Evolutionary conservation across 2,113 vertebrate genomes (phyloP), one percentile per base, ranked within the genome.

Genomic region (Sinocyclocheilus grahami): DNA sequence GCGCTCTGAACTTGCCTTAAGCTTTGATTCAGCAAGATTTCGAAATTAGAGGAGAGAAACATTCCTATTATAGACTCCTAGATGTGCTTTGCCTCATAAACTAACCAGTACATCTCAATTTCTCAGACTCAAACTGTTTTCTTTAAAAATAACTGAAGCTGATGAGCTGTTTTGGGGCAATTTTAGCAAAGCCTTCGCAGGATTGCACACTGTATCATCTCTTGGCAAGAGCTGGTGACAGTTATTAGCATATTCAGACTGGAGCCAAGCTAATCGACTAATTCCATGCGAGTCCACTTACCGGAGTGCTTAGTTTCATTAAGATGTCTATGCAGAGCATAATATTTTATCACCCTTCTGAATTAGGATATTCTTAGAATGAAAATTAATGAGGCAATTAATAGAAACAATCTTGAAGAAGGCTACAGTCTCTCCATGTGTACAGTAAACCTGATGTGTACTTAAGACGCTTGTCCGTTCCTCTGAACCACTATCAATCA

Each of bases 311-410:
- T 79, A 42, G 51, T 60, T 89, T 53, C 9, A 89, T 87, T 90
- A 79, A 86, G 88, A 87, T 2, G 7, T 86, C 37, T 46, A 5
- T 33, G 63, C 63, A 42, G 63, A 67, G 62, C 4, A 2, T 53
- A 27, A 76, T 88, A 83, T 84, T 89, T 87, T 0, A 75, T 78
- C 20, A 60, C 53, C 82, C 78, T 14, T 85, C 85, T 87, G 87
- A 90, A 89, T 91, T 92, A 84, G 85, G 65, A 5, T 30, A 87
- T 85, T 46, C n/a, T 82, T 69, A 27, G 63, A 82, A 69, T 69
- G 14, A 53, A 82, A 69, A 33, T 22, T 10, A 69, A 82, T 82
- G 87, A 90, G 86, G 85, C 63, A 86, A 83, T 91, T 87, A 46
- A 82, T 75, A 75, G 89, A 27, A 67, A 69, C 46, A 58, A 65